A percentile compares a stretch with the other conserved stretches of the same genome.
These are phyloP conservation scores for Taeniopygia guttata DNA, from an alignment of 2,797 vertebrate genomes.

Conservation along the genomic window DNA sequence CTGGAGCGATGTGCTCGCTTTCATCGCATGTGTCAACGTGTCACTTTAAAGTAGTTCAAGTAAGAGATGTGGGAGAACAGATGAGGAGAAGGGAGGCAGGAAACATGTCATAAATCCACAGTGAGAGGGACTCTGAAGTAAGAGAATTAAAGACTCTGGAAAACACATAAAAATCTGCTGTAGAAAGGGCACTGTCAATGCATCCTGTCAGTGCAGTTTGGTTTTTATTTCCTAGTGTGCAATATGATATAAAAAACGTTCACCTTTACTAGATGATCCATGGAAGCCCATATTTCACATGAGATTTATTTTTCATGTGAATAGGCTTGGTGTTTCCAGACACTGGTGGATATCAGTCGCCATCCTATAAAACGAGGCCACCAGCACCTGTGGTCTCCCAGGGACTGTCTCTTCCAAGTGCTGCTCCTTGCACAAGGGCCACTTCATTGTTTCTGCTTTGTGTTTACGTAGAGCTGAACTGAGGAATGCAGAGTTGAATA, in stretches of 20 bases:
- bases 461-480: background rate
- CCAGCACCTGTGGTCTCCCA: constrained; percentile 51
- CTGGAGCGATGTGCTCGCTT: background rate
- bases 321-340: constrained; percentile 61
- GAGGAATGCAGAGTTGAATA: constrained; percentile 19
- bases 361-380: background rate
- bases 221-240: constrained; percentile 65
- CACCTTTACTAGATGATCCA: constrained; percentile 44
- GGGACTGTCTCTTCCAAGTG: constrained; percentile 38
- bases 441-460: background rate
- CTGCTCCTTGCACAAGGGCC: background rate
- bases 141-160: constrained; percentile 67
- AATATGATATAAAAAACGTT: constrained; percentile 16
- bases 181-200: constrained; percentile 58
- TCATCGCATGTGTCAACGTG: constrained; percentile 34
- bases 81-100: constrained; percentile 63
- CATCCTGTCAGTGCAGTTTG: constrained; percentile 38
- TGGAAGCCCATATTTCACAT: constrained; percentile 31
- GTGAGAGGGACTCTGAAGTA: constrained; percentile 64
- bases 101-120: constrained; percentile 69
- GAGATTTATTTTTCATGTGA: constrained; percentile 61
- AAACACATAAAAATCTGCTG: constrained; percentile 52
- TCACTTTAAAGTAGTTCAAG: constrained; percentile 64
- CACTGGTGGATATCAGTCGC: constrained; percentile 34
- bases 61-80: constrained; percentile 52